A percentile compares a stretch with the other conserved stretches of the same genome.
Conservation (phyloP, 2,113 vertebrate genomes). For the Platichthys stellatus region DNA sequence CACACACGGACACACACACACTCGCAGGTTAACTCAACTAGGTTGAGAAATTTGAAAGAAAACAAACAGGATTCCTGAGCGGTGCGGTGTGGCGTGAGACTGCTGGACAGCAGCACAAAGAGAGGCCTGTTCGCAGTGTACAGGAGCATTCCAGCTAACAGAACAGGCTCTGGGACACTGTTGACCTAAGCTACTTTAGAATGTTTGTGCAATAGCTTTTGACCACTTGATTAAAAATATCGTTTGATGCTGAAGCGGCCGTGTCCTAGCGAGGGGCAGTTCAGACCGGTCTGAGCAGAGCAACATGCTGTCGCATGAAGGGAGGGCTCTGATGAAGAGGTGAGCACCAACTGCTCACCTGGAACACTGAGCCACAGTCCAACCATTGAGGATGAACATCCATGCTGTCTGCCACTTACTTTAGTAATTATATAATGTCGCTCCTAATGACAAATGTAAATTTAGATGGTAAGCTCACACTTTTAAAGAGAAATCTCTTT, state of each 20-base stretch:
- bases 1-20: slow-evolving; percentile 9
- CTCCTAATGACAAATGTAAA: not conserved
- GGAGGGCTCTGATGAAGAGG: slow-evolving; percentile 50
- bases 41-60: slow-evolving; percentile 82
- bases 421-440: slow-evolving; percentile 38
- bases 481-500: slow-evolving; percentile 2
- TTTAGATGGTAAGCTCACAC: not conserved
- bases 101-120: slow-evolving; percentile 80
- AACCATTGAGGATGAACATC: slow-evolving; percentile 3
- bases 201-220: slow-evolving; percentile 86
- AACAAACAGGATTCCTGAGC: slow-evolving; percentile 85
- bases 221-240: slow-evolving; percentile 88
- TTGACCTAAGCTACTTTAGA: slow-evolving; percentile 88
- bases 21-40: slow-evolving; percentile 46
- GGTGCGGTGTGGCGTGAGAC: slow-evolving; percentile 77
- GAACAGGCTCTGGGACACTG: slow-evolving; percentile 80
- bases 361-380: slow-evolving; percentile 46
- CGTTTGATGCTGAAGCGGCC: slow-evolving; percentile 80
- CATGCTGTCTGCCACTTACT: not conserved
- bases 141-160: slow-evolving; percentile 81
- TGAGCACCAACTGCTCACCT: slow-evolving; percentile 33
- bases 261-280: slow-evolving; percentile 76
- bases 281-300: slow-evolving; percentile 83
- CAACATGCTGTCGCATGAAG: slow-evolving; percentile 71
- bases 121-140: slow-evolving; percentile 70